These are phyloP conservation scores for Enteromius paludinosus DNA, from an alignment of 2,797 vertebrate species.

Conservation along the genomic window DNA sequence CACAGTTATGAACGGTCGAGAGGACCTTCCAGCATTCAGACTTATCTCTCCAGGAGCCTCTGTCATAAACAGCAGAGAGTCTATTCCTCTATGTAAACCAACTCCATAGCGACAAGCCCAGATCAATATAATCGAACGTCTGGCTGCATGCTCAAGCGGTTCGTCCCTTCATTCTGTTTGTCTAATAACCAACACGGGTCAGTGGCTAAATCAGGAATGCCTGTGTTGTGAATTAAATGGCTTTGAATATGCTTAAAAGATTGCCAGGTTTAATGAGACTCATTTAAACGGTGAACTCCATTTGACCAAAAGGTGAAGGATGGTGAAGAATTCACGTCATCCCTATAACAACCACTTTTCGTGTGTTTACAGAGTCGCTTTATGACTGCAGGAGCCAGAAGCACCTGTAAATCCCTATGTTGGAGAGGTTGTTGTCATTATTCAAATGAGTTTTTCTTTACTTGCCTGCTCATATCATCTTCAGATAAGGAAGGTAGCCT, in stretches of 20 bases:
- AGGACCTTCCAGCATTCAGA: conserved; percentile 34
- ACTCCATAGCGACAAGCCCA: conserved; percentile 51
- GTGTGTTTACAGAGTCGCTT: conserved; percentile 27
- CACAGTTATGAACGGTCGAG: conserved; percentile 13
- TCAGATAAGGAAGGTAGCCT: neutral
- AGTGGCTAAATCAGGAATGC: conserved; percentile 25
- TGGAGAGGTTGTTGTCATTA: conserved; percentile 12
- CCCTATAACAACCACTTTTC: conserved; percentile 45
- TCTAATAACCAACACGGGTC: conserved; percentile 4
- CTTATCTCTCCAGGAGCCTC: conserved; percentile 26
- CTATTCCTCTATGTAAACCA: conserved; percentile 47
- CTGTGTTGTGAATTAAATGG: conserved; percentile 40
- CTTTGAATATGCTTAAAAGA: conserved; percentile 24
- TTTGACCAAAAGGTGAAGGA: neutral
- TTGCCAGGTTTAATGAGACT: conserved; percentile 1
- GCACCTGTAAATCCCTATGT: conserved; percentile 2
- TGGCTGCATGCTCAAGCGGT: conserved; percentile 9
- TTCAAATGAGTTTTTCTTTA: conserved; percentile 10
- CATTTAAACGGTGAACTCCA: conserved; percentile 9
- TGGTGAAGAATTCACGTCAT: conserved; percentile 25
- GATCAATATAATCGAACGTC: conserved; percentile 49
- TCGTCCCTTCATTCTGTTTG: neutral
- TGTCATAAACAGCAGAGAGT: conserved; percentile 47
- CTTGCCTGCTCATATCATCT: neutral
- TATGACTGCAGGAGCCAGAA: neutral